Conservation (phyloP, 1,140 invertebrate genomes). For the Drosophila azteca region DNA sequence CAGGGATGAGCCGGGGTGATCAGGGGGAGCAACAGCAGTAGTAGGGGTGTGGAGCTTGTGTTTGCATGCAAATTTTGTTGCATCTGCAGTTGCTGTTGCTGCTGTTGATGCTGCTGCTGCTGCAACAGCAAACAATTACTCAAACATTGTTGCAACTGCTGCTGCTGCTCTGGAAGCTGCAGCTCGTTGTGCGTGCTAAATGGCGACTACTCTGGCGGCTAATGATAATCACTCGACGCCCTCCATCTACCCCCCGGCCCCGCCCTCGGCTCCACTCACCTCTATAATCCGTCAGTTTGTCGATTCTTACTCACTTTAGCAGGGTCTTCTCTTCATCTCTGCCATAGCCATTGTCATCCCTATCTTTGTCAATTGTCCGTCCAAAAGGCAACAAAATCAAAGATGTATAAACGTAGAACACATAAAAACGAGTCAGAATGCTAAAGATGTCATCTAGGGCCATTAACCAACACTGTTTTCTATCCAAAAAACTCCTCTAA, state of each 20-base stretch:
- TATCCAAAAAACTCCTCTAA: no score
- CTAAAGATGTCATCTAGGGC: no score
- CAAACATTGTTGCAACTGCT: constrained; percentile 75
- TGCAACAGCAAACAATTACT: constrained; percentile 75
- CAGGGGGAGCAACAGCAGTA: background rate
- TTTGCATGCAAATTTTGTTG: constrained; percentile 76
- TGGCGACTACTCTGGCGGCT: constrained; percentile 71
- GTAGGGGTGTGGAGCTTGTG: constrained; percentile 13
- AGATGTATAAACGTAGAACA: no score
- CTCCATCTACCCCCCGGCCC: constrained; percentile 4
- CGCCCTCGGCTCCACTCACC: constrained; percentile 1
- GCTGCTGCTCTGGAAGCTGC: constrained; percentile 26
- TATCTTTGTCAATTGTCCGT: constrained; percentile 28
- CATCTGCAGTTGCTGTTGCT: constrained; percentile 48
- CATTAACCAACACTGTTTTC: no score
- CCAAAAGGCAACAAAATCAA: no score
- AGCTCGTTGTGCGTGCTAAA: constrained; percentile 74
- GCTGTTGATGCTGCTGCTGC: constrained; percentile 29
- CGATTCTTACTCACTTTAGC: constrained; percentile 26
- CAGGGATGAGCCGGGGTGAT: background rate
- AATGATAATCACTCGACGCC: constrained; percentile 75
- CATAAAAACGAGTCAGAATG: no score
- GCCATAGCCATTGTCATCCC: constrained; percentile 3
- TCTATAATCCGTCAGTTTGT: constrained; percentile 13
- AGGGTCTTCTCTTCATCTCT: background rate